Conservation (phyloP, 1,140 invertebrate genomes). For the Dryas iulia region DNA sequence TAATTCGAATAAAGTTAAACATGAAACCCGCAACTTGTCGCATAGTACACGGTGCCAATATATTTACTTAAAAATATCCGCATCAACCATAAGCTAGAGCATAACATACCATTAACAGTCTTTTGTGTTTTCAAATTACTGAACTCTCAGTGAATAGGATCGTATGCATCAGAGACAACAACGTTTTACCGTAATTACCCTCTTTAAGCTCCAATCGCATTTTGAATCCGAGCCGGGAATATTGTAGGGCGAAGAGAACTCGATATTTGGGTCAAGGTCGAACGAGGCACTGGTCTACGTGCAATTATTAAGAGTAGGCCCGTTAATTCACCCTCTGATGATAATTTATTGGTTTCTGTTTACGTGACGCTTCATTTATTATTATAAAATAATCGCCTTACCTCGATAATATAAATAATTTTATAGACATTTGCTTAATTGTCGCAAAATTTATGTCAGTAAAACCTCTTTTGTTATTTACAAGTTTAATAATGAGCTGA, state of each 20-base stretch:
- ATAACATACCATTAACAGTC: not conserved
- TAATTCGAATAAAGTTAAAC: too few relatives aligned
- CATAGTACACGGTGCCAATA: not conserved
- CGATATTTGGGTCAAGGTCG: slow-evolving; percentile 43
- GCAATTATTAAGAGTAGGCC: not conserved
- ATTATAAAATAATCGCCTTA: not conserved
- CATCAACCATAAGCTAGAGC: not conserved
- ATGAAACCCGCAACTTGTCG: not conserved
- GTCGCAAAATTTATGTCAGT: not conserved
- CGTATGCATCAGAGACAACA: not conserved
- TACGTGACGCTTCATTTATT: not conserved
- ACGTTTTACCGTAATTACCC: not conserved
- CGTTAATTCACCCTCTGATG: not conserved
- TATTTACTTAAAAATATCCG: not conserved
- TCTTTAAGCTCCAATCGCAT: not conserved
- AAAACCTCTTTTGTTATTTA: not conserved
- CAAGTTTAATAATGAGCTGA: too few relatives aligned
- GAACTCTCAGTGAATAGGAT: not conserved
- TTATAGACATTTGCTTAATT: not conserved
- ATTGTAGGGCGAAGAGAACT: slow-evolving; percentile 24
- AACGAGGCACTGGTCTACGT: slow-evolving; percentile 14
- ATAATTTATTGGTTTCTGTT: not conserved
- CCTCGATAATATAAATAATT: not conserved
- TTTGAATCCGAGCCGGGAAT: not conserved
- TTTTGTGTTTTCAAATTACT: not conserved